Evolutionary conservation across 2,797 vertebrate species (phyloP).

Genomic region (Denticeps clupeoides): DNA sequence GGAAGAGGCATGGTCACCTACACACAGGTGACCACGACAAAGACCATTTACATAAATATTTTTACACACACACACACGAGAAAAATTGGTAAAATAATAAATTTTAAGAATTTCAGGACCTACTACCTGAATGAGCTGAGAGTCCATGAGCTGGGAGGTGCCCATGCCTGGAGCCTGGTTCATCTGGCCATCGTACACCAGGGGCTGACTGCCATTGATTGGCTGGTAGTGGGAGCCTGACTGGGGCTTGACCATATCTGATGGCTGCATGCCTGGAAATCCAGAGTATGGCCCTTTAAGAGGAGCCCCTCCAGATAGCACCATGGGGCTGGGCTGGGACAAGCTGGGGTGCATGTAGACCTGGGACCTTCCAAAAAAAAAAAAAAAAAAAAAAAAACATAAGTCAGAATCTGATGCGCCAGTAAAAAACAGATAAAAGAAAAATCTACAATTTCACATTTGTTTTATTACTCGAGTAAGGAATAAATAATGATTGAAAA

Average conservation of each 20-base stretch:
- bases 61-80: not conserved
- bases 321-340: constrained; percentile 89
- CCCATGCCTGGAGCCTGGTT: constrained; percentile 82
- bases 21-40: no score
- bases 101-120: not conserved
- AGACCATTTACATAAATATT: no score
- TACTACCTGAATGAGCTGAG: constrained; percentile 87
- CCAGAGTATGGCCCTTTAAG: constrained; percentile 88
- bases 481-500: no score
- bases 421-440: not conserved
- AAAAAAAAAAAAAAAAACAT: not conserved
- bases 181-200: constrained; percentile 86
- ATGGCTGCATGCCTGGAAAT: constrained; percentile 92
- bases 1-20: constrained; percentile 95
- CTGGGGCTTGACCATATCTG: constrained; percentile 91
- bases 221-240: constrained; percentile 93
- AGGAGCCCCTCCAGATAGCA: constrained; percentile 82
- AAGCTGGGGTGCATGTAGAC: constrained; percentile 98
- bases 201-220: constrained; percentile 83
- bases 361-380: constrained; percentile 69
- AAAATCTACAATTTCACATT: no score
- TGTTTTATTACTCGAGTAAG: no score
- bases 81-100: not conserved
- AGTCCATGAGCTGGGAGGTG: constrained; percentile 94
- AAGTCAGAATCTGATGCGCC: not conserved